Conservation (phyloP, 1,140 invertebrate genomes). For the Akabosia matsudoensis region DNA sequence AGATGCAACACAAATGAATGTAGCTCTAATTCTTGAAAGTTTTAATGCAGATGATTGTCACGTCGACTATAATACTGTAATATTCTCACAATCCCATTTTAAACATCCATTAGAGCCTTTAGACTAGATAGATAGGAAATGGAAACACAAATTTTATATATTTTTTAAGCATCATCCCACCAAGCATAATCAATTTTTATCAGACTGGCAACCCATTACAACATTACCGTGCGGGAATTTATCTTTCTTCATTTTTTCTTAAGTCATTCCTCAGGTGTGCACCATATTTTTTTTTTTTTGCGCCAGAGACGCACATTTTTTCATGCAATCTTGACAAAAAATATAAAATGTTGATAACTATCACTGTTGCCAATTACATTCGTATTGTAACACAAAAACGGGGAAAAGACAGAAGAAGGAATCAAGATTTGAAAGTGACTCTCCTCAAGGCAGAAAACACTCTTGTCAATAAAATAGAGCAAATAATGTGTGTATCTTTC, state of each 20-base stretch:
- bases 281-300: background rate
- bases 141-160: background rate
- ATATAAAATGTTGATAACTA: background rate
- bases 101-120: too few relatives aligned
- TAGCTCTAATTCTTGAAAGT: too few relatives aligned
- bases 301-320: background rate
- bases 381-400: background rate
- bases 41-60: too few relatives aligned
- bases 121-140: too few relatives aligned
- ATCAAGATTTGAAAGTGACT: background rate
- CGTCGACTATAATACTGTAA: too few relatives aligned
- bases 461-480: background rate
- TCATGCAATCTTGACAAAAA: background rate
- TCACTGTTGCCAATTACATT: background rate
- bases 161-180: background rate
- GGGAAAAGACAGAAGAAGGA: background rate
- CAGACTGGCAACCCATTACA: background rate
- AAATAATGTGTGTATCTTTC: background rate
- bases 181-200: background rate
- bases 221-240: too few relatives aligned
- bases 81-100: too few relatives aligned
- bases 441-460: too few relatives aligned
- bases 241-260: too few relatives aligned
- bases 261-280: background rate
- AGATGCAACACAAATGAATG: too few relatives aligned